These are phyloP conservation scores for Acanthacorydalis orientalis DNA, from an alignment of 2,888 invertebrate species.

Conservation along the genomic window DNA sequence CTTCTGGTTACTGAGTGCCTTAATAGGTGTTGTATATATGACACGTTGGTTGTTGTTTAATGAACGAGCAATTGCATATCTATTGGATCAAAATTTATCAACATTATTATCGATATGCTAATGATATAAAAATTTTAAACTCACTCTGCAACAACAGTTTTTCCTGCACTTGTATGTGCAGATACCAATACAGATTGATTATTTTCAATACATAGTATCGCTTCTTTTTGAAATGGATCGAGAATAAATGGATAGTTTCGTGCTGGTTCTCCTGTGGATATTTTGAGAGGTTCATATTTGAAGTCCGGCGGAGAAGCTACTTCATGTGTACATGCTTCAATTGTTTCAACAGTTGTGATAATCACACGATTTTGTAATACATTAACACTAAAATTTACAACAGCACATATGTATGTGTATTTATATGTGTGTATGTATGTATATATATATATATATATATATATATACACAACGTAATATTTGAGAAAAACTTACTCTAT, in stretches of 20 bases:
- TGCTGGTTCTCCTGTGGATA: constrained; percentile 50
- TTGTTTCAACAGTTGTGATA: constrained; percentile 75
- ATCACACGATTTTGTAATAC: constrained; percentile 66
- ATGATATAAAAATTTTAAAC: constrained; percentile 19
- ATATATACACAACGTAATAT: background rate
- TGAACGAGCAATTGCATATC: constrained; percentile 90
- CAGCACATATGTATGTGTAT: background rate
- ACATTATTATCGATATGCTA: too few relatives aligned
- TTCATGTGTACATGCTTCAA: constrained; percentile 91
- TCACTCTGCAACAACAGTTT: constrained; percentile 98
- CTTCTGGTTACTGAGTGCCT: constrained; percentile 98
- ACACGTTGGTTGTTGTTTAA: constrained; percentile 89
- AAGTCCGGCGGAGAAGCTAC: constrained; percentile 84
- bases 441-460: background rate
- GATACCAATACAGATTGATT: constrained; percentile 96
- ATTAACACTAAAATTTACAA: constrained; percentile 39
- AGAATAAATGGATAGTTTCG: constrained; percentile 88
- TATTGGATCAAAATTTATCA: constrained; percentile 18
- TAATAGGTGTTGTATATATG: constrained; percentile 98
- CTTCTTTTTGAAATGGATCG: constrained; percentile 97
- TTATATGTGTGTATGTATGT: too few relatives aligned
- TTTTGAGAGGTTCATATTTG: constrained; percentile 48
- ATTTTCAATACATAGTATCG: constrained; percentile 92
- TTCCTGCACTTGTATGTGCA: constrained; percentile 98
- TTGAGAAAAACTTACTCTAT: background rate